Evolutionary conservation across 2,113 vertebrate genomes (phyloP), one percentile per base, ranked within the genome.

Genomic region (Engraulis encrasicolus): DNA sequence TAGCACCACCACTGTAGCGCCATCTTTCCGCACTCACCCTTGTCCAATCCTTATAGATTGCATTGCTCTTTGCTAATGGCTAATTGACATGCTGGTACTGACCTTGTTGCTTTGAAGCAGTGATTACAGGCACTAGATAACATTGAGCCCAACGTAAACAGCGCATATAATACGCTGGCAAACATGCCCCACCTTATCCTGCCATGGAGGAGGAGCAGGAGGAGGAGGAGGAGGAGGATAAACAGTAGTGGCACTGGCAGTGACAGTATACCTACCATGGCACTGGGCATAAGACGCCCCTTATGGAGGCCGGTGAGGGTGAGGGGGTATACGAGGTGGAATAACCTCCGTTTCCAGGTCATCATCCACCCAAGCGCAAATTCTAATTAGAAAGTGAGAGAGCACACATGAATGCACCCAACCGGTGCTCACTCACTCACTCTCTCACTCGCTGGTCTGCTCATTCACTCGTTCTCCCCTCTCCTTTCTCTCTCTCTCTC

Each of bases 381-480:
- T 74, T 74, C 66, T 74, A 74, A 74, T 74, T 74, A 74, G 66
- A 74, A 74, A 74, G 66, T 74, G 66, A 74, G 66, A 74, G 23
- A 74, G 66, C 66, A 74, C 66, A 74, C 66, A 74, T 74, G 66
- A 31, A 31, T 74, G 66, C 66, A 74, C 66, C 17, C 66, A 14
- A 27, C 17, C 58, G 23, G 7, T 11, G 23, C 6, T 1, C n/a
- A 66, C 23, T 66, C 58, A 27, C 58, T 31, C 58, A 11, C 58
- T 27, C 50, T 52, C 58, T n/a, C n/a, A n/a, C n/a, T n/a, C n/a
- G n/a, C n/a, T n/a, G n/a, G n/a, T n/a, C n/a, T n/a, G n/a, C n/a
- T n/a, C n/a, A n/a, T n/a, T n/a, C n/a, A n/a, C n/a, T n/a, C n/a
- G n/a, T n/a, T n/a, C n/a, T n/a, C n/a, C n/a, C n/a, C n/a, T n/a